Percentiles rank a stretch among this genome's conserved stretches.
phyloP scores from a whole-genome alignment of 2,888 invertebrate genomes.

The Microctonus hyperodae region DNA sequence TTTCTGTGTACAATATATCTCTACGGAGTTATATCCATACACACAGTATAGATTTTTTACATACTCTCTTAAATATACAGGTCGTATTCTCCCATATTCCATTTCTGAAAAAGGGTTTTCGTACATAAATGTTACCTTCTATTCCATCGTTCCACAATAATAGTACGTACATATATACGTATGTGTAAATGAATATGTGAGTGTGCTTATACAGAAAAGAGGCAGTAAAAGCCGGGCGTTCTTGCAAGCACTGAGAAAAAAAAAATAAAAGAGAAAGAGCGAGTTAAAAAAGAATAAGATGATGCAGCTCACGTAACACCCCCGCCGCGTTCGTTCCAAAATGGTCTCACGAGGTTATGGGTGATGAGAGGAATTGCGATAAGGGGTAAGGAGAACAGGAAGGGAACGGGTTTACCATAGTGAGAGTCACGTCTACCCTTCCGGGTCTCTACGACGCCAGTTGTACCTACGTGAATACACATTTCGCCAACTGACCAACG shows the following conservation, averaged over 20 bases:
- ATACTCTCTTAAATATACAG: neutral
- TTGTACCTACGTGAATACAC: slow-evolving; percentile 23
- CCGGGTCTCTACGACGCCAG: slow-evolving; percentile 17
- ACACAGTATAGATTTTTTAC: neutral
- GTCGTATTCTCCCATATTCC: neutral
- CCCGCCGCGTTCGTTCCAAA: slow-evolving; percentile 24
- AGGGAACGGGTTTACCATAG: slow-evolving; percentile 2
- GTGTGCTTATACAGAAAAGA: slow-evolving; percentile 15
- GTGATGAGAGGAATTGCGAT: slow-evolving; percentile 3
- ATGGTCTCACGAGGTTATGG: slow-evolving; percentile 25
- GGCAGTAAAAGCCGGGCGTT: slow-evolving; percentile 17
- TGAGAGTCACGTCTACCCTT: slow-evolving; percentile 30
- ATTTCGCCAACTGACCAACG: slow-evolving; percentile 20
- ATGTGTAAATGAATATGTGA: slow-evolving; percentile 11
- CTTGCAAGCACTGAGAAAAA: slow-evolving; percentile 1
- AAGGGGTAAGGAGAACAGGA: neutral
- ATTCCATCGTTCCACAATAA: neutral
- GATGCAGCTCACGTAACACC: slow-evolving; percentile 37
- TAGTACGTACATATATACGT: neutral
- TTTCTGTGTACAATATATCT: no score
- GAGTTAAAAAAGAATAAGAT: slow-evolving; percentile 9
- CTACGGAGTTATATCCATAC: no score
- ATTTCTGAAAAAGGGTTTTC: neutral
- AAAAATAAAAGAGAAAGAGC: neutral
- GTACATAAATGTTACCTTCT: slow-evolving; percentile 14